Evolutionary conservation across 2,113 vertebrate species (phyloP), one percentile per base, ranked within the genome.

Genomic region (Sylvia atricapilla): DNA sequence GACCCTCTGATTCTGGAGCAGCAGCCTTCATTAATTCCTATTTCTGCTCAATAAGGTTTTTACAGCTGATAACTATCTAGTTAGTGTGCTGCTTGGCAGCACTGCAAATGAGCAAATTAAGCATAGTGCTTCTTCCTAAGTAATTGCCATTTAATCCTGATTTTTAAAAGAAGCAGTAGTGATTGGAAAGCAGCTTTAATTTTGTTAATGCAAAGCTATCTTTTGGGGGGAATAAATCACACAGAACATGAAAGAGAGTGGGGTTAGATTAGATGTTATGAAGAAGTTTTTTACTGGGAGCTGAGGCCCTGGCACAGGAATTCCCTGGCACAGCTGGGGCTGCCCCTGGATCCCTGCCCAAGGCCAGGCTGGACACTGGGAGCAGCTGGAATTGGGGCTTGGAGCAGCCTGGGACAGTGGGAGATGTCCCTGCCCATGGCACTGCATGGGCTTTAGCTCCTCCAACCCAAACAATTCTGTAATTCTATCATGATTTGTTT

Each of bases 51-150:
- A 70, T 89, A 69, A 82, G 63, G 68, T 59, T 94, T 94, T 94
- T 90, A 39, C 56, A 81, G 47, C 55, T 83, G 79, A 87, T 90
- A 86, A 79, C 59, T 87, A 41, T 73, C 69, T 67, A 83, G 60
- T 77, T 86, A 82, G 75, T 49, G 44, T 68, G 55, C 44, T 83
- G 58, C 63, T 94, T 88, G 86, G 60, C 79, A 74, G 83, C 73
- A 66, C 49, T 80, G 85, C 94, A 89, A 93, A 93, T 84, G 83
- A 92, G 64, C 59, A 88, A 95, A 96, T 93, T 93, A 94, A 86
- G 64, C 47, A 52, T 33, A 74, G 53, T 88, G 39, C 24, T 92
- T 72, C 78, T 77, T 87, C 93, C 64, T 53, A 86, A 83, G 75
- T 83, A 77, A 90, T 69, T 90, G 55, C 35, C 43, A 46, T 84